Percentiles rank a stretch among this genome's conserved stretches.
Evolutionary conservation across 1,140 invertebrate species (phyloP).

Genomic region (Grapholita molesta): DNA sequence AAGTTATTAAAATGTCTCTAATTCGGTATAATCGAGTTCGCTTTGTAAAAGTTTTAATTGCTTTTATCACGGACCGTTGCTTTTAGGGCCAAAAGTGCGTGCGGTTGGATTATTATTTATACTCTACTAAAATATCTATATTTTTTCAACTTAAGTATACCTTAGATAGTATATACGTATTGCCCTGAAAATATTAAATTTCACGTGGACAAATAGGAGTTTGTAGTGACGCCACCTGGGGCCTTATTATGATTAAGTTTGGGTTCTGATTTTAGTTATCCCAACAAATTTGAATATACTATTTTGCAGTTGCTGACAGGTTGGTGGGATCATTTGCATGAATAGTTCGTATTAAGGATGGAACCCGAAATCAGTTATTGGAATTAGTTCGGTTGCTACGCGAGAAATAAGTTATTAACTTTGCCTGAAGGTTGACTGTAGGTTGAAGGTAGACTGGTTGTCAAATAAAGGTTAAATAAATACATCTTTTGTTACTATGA

Average conservation of each 20-base stretch:
- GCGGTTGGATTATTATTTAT: constrained; percentile 53
- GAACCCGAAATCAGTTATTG: constrained; percentile 1
- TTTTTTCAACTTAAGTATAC: not conserved
- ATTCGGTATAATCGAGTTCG: constrained; percentile 57
- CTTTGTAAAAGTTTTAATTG: constrained; percentile 74
- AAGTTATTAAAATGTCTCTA: constrained; percentile 34
- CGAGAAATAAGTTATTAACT: not conserved
- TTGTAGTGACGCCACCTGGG: constrained; percentile 8
- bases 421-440: not conserved
- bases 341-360: not conserved
- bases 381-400: not conserved
- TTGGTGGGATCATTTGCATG: constrained; percentile 12
- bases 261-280: constrained; percentile 17
- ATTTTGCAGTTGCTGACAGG: constrained; percentile 12
- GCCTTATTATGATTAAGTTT: constrained; percentile 12
- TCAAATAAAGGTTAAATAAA: no score
- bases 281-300: constrained; percentile 15
- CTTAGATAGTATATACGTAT: not conserved
- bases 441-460: no score
- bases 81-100: constrained; percentile 64
- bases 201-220: not conserved
- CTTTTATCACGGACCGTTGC: constrained; percentile 68
- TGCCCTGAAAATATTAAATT: not conserved
- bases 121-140: no score
- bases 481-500: no score